Base-by-base conservation (phyloP, 2,888 invertebrate genomes). In the Glyphotaelius pellucidus region DNA sequence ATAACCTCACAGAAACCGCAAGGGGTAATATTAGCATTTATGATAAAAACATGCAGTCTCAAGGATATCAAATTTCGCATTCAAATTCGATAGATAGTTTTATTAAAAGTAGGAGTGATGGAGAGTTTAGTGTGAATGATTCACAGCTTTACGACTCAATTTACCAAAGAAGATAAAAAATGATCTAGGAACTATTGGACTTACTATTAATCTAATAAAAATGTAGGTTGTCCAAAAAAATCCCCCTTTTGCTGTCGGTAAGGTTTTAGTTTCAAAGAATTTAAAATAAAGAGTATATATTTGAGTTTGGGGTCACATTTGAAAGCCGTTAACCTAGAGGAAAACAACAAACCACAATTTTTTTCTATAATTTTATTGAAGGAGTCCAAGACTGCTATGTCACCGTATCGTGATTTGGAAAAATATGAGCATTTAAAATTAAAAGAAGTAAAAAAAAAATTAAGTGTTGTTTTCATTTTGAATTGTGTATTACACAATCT, bases 61-160 rank as follows among this genome's bases (percentile, higher is more conserved):
- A 67, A 25, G 67, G 25, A 2, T 90, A 52, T 31, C 42, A 84
- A 32, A 42, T 52, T 14, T 47, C 47, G n/a, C 31, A 35, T 25
- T 30, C 90, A 15, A 47, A 90, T 14, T 83, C 83, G 1, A 30
- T 47, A 14, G 42, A 90, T 52, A 67, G 79, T 85, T 90, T 84
- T 85, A 25, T 85, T 5, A 90, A 90, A 85, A 84, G 85, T 52
- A 90, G n/a, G 67, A 84, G 38, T 90, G 67, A 88, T 31, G 47
- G 12, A 42, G 47, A 87, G 5, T 87, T n/a, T 30, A 31, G 15
- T 79, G 30, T 42, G 7, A 52, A 79, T 32, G 67, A 79, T 67
- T 32, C 79, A 79, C 52, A 79, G 11, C 52, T 90, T 80, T 83
- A 83, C 32, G 31, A 81, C 7, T 52, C 31, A 52, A 52, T 83